Evolutionary conservation across 2,797 vertebrate species (phyloP), one percentile per base, ranked within the genome.

Genomic region (Limosa lapponica): DNA sequence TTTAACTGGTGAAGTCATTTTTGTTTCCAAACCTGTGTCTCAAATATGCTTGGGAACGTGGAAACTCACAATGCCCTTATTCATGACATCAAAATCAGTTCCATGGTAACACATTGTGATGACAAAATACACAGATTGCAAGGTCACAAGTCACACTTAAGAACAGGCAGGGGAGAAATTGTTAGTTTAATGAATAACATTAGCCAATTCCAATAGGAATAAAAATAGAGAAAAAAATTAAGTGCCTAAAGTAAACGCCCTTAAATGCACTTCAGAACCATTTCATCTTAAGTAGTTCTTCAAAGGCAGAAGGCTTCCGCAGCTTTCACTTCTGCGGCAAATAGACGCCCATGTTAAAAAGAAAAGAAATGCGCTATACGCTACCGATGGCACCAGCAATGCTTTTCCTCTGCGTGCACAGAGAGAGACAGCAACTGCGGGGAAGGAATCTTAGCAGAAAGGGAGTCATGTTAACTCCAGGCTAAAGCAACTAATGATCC

Each of bases 1-100:
- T 98, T 98, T 98, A 98, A 98, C 97, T 17, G 95, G 89, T 97
- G 97, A 97, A 97, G 96, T 98, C 95, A 97, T 97, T 96, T 97
- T 92, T 96, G 94, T 96, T 97, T 97, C 95, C 93, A 97, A 97
- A 97, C 94, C 96, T 94, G 77, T 90, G 97, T 96, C 95, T 95
- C 96, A 97, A 96, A 96, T 95, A 96, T 90, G 95, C 96, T 97
- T 97, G 96, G 97, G 97, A 97, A 97, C 73, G 87, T 94, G 94
- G 96, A 92, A 94, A 87, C 94, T 96, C 94, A 98, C 97, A 98
- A 98, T 96, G 96, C 95, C 94, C 96, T 97, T 95, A 98, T 98
- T 98, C 97, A 98, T 96, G 96, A 96, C 97, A 96, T 97, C 97
- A 97, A 95, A 94, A 95, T 96, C 87, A 96, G 93, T 95, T 95